Conservation (phyloP, 2,113 vertebrate species). For the Chlamydotis undulata region DNA sequence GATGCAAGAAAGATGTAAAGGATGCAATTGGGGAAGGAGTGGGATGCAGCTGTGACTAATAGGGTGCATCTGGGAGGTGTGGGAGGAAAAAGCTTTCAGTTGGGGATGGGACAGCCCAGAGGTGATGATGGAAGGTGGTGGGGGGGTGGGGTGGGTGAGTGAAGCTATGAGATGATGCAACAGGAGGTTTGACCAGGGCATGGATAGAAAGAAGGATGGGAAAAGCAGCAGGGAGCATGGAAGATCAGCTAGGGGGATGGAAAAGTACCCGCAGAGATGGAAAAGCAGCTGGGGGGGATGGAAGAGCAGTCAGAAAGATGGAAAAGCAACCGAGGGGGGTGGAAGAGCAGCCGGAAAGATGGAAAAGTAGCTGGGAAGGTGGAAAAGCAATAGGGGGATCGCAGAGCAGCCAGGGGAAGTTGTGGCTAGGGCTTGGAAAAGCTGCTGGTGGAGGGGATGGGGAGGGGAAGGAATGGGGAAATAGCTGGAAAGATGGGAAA, state of each 20-base stretch:
- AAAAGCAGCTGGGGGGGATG: neutral
- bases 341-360: neutral
- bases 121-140: neutral
- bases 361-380: neutral
- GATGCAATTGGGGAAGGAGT: neutral
- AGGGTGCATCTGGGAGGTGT: neutral
- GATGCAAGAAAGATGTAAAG: neutral
- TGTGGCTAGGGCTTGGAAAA: neutral
- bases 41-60: neutral
- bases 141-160: neutral
- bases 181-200: neutral
- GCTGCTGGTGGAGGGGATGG: neutral
- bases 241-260: neutral
- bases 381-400: neutral
- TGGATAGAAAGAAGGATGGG: neutral
- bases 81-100: neutral
- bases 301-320: neutral
- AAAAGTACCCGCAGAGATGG: neutral
- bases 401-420: neutral
- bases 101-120: neutral
- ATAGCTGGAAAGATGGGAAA: neutral
- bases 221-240: neutral
- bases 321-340: neutral
- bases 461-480: neutral
- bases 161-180: constrained; percentile 40